Evolutionary conservation across 2,113 vertebrate species (phyloP).

Genomic region (Entelurus aequoreus): DNA sequence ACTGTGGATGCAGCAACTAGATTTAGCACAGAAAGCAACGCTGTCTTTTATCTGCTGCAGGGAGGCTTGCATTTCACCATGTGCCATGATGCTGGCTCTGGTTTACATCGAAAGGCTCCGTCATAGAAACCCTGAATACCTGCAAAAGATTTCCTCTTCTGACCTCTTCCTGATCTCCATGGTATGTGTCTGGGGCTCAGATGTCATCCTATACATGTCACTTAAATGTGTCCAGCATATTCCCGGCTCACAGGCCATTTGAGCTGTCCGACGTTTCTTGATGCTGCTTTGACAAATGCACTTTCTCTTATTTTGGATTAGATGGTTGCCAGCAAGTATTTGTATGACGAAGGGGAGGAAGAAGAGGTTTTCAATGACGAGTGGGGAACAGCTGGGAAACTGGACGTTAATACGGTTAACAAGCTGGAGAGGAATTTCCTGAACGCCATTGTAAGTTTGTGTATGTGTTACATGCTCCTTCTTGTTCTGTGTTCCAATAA

Average conservation of each 20-base stretch:
- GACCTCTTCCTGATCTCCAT: conserved; percentile 98
- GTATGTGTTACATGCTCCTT: background rate
- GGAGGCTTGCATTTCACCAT: conserved; percentile 95
- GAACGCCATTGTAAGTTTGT: conserved; percentile 83
- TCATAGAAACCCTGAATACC: conserved; percentile 94
- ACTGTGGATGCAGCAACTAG: background rate
- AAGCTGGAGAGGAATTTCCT: conserved; percentile 93
- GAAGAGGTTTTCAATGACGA: conserved; percentile 98
- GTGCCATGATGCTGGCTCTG: conserved; percentile 97
- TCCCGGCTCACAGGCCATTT: background rate
- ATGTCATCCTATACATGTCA: background rate
- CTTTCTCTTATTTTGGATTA: conserved; percentile 35
- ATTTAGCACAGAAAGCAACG: background rate
- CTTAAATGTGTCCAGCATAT: conserved; percentile 2
- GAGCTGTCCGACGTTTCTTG: no score
- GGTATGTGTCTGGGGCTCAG: conserved; percentile 68
- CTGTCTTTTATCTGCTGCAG: conserved; percentile 52
- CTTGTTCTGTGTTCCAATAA: background rate
- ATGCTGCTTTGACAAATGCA: background rate
- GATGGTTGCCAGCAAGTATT: conserved; percentile 99
- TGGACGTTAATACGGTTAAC: conserved; percentile 91
- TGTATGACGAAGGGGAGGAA: conserved; percentile 97
- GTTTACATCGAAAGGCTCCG: conserved; percentile 97
- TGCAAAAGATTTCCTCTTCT: conserved; percentile 95
- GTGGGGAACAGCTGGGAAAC: conserved; percentile 92